phyloP scores from a whole-genome alignment of 2,888 invertebrate genomes.

The Chloroclysta siterata region DNA sequence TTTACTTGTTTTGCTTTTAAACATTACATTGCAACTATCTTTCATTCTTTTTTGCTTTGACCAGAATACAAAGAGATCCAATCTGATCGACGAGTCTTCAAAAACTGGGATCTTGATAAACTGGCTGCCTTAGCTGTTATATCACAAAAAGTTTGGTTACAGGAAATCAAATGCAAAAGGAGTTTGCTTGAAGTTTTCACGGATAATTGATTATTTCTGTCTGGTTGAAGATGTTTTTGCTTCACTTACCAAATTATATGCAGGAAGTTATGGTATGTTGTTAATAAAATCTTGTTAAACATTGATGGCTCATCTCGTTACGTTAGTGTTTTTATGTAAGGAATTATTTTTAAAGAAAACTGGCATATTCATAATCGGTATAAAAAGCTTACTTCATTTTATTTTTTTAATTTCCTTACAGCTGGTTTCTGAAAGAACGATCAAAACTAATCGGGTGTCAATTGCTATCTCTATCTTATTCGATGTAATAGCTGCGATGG shows the following conservation, averaged over 20 bases:
- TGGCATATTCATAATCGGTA: neutral
- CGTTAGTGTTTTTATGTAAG: neutral
- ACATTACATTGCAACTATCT: slow-evolving; percentile 19
- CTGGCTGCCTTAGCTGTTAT: slow-evolving; percentile 19
- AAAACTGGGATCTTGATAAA: slow-evolving; percentile 13
- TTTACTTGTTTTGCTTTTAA: slow-evolving; percentile 56
- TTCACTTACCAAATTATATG: neutral
- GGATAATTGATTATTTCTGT: slow-evolving; percentile 39
- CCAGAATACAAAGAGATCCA: slow-evolving; percentile 21
- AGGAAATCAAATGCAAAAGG: slow-evolving; percentile 29
- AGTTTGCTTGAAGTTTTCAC: slow-evolving; percentile 34
- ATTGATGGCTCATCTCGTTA: no score
- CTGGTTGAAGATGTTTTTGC: slow-evolving; percentile 32
- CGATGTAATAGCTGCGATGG: no score
- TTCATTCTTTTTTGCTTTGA: slow-evolving; percentile 10
- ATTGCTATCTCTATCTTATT: no score
- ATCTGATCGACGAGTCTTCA: neutral
- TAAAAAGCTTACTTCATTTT: no score
- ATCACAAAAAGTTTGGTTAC: slow-evolving; percentile 31
- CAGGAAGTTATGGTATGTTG: slow-evolving; percentile 26
- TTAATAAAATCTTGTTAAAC: slow-evolving; percentile 10
- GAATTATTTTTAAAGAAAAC: neutral
- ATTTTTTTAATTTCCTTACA: no score
- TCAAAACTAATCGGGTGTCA: no score
- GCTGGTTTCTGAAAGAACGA: no score